Percentiles rank a stretch among this genome's conserved stretches.
Evolutionary conservation across 2,888 invertebrate species (phyloP).

Genomic region (Tuta absoluta): DNA sequence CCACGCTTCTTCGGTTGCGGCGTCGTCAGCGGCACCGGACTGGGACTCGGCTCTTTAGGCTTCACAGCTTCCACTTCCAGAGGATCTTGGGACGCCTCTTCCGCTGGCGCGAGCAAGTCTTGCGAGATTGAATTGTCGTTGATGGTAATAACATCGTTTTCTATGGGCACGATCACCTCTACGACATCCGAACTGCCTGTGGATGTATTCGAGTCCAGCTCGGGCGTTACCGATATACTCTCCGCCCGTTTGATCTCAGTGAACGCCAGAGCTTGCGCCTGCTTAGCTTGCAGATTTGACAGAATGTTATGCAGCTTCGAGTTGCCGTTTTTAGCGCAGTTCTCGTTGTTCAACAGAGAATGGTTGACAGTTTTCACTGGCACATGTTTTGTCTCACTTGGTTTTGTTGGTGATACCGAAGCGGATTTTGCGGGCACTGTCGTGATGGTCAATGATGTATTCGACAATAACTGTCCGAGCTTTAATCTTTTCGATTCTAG

Average conservation of each 20-base stretch:
- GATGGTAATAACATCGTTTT: conserved; percentile 68
- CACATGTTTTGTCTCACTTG: conserved; percentile 55
- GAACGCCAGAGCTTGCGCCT: conserved; percentile 61
- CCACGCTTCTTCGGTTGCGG: conserved; percentile 76
- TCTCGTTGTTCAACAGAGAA: conserved; percentile 68
- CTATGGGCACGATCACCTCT: conserved; percentile 51
- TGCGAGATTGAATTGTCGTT: conserved; percentile 73
- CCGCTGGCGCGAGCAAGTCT: conserved; percentile 57
- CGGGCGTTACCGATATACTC: conserved; percentile 53
- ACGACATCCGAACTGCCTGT: conserved; percentile 62
- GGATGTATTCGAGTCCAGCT: conserved; percentile 64
- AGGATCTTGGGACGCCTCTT: conserved; percentile 73
- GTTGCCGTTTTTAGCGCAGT: conserved; percentile 77
- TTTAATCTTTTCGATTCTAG: conserved; percentile 71
- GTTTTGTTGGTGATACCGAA: conserved; percentile 54
- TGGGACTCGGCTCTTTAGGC: conserved; percentile 33
- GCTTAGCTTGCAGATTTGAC: conserved; percentile 71
- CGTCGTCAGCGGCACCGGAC: conserved; percentile 48
- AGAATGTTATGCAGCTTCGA: conserved; percentile 75
- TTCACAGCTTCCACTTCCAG: conserved; percentile 62
- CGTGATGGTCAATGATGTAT: conserved; percentile 65
- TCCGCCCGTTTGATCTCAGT: conserved; percentile 59
- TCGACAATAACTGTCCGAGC: conserved; percentile 69
- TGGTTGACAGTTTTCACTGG: conserved; percentile 57
- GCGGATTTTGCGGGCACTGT: conserved; percentile 54